A percentile compares a stretch with the other conserved stretches of the same genome.
Evolutionary conservation across 2,797 vertebrate genomes (phyloP).

Genomic region (Pseudochirops corinnae): DNA sequence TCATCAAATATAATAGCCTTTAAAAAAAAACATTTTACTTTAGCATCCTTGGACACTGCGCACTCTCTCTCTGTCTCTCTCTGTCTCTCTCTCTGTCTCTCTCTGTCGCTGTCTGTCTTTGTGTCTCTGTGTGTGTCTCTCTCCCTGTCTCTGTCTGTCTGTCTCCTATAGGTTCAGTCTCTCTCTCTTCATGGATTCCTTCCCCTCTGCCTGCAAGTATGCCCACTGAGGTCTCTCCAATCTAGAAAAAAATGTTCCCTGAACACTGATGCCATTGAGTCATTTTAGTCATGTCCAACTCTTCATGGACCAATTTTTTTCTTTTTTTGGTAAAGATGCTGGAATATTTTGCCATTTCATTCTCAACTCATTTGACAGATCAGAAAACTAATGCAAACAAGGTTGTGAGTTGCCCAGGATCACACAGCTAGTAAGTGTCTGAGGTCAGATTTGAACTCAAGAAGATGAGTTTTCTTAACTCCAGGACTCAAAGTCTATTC

Average conservation of each 20-base stretch:
- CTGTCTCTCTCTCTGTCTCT: background rate
- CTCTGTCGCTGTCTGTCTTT: too few relatives aligned
- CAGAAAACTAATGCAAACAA: background rate
- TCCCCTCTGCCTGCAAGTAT: background rate
- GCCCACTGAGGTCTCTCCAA: background rate
- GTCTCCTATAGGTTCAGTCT: background rate
- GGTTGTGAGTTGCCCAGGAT: background rate
- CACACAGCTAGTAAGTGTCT: background rate
- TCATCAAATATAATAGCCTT: background rate
- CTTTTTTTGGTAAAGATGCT: background rate
- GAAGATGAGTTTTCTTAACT: background rate
- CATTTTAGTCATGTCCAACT: background rate
- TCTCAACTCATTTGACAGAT: background rate
- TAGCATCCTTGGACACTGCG: background rate
- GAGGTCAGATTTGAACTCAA: background rate
- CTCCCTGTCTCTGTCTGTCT: background rate
- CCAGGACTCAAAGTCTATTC: too few relatives aligned
- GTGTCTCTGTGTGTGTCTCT: too few relatives aligned
- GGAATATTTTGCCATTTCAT: background rate
- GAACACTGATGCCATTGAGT: background rate
- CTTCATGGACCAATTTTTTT: background rate
- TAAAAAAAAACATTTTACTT: background rate
- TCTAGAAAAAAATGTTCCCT: background rate
- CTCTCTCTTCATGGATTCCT: background rate
- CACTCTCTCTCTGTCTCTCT: too few relatives aligned